These are phyloP conservation scores for Parasteatoda lunata DNA, from an alignment of 2,888 invertebrate species.

Conservation along the genomic window DNA sequence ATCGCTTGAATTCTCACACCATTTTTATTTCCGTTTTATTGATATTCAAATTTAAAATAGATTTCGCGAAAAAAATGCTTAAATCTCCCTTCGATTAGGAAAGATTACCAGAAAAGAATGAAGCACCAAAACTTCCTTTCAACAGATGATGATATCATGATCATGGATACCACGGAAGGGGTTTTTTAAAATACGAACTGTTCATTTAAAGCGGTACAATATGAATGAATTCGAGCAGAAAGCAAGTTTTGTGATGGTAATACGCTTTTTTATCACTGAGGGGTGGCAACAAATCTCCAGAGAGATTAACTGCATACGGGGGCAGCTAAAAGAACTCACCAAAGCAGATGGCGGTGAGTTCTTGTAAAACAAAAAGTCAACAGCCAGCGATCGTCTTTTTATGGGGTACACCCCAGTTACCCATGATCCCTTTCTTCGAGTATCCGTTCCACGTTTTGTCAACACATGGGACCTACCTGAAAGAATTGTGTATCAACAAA, in stretches of 20 bases:
- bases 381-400: conserved; percentile 53
- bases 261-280: conserved; percentile 12
- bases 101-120: no score
- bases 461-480: conserved; percentile 43
- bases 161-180: not conserved
- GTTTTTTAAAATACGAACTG: conserved; percentile 20
- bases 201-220: conserved; percentile 53
- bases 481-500: conserved; percentile 23
- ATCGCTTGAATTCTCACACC: no score
- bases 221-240: conserved; percentile 32
- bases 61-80: no score
- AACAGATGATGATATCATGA: not conserved
- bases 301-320: conserved; percentile 26
- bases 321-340: not conserved
- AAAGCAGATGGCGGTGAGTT: conserved; percentile 26
- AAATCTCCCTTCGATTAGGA: no score
- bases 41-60: no score
- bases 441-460: conserved; percentile 9
- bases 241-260: conserved; percentile 64
- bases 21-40: no score
- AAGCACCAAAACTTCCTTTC: no score
- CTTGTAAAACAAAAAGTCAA: conserved; percentile 67
- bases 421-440: conserved; percentile 21
- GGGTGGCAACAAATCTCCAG: conserved; percentile 31
- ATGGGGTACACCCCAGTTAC: conserved; percentile 8